Conservation (phyloP, 2,113 vertebrate species). For the Sceloporus undulatus region DNA sequence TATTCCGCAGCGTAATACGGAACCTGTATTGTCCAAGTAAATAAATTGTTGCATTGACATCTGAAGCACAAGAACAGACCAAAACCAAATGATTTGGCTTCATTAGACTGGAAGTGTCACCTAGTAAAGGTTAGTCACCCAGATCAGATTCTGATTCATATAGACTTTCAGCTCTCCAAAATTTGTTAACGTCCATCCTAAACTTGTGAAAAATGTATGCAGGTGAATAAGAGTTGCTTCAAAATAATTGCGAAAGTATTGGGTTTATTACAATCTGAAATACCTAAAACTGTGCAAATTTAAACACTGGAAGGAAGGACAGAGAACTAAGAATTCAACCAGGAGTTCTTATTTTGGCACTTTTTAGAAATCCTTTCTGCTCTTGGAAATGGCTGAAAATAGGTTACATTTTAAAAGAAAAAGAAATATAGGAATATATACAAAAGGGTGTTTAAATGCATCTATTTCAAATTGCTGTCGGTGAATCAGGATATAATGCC, state of each 20-base stretch:
- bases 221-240: not conserved
- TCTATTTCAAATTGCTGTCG: not conserved
- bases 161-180: not conserved
- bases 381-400: not conserved
- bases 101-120: not conserved
- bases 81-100: not conserved
- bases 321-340: not conserved
- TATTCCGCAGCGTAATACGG: not conserved
- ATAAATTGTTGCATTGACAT: not conserved
- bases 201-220: not conserved
- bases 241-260: conserved; percentile 8
- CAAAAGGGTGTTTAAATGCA: not conserved
- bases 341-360: not conserved
- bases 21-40: not conserved
- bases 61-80: not conserved
- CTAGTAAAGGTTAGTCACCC: not conserved
- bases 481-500: not conserved
- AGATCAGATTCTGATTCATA: not conserved
- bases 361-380: not conserved
- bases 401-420: not conserved
- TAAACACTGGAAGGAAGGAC: not conserved
- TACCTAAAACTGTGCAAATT: accelerated
- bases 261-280: conserved; percentile 36
- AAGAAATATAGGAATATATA: not conserved
- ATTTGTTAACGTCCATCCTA: not conserved